Percentiles rank a stretch among this genome's conserved stretches.
phyloP scores from a whole-genome alignment of 2,113 vertebrate genomes.

The Chlamydotis undulata region DNA sequence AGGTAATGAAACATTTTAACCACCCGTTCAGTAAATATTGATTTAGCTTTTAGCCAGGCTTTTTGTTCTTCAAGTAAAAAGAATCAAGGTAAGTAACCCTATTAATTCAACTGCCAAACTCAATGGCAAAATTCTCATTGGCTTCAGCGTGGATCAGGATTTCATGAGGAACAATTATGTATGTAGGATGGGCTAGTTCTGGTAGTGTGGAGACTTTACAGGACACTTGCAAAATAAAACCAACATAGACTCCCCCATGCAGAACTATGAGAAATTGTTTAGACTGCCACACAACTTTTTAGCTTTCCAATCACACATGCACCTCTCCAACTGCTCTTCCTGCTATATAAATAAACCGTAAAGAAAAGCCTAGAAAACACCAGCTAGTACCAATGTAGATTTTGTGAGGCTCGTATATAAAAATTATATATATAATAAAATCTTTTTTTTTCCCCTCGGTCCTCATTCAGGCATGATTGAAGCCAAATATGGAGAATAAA shows the following conservation, averaged over 20 bases:
- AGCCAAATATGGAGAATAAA: neutral
- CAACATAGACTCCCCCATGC: neutral
- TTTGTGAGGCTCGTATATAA: neutral
- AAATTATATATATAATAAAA: neutral
- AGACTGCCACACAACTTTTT: neutral
- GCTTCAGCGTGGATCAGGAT: neutral
- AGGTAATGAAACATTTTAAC: neutral
- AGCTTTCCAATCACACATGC: slow-evolving; percentile 1
- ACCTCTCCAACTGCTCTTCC: neutral
- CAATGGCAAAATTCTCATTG: neutral
- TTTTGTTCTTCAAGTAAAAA: neutral
- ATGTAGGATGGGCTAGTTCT: neutral
- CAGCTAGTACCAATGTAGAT: neutral
- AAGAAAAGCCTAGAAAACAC: neutral
- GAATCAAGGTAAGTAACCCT: neutral
- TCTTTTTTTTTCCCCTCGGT: neutral
- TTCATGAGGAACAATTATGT: neutral
- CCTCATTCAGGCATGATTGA: neutral
- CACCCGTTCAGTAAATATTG: neutral
- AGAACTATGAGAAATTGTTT: neutral
- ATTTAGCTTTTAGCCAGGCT: neutral
- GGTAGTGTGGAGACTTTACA: neutral
- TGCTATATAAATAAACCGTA: neutral
- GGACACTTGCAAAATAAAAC: neutral
- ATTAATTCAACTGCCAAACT: neutral